A percentile compares a stretch with the other conserved stretches of the same genome.
These are phyloP conservation scores for Mus spicilegus DNA, from an alignment of 2,113 vertebrate genomes.

Conservation along the genomic window DNA sequence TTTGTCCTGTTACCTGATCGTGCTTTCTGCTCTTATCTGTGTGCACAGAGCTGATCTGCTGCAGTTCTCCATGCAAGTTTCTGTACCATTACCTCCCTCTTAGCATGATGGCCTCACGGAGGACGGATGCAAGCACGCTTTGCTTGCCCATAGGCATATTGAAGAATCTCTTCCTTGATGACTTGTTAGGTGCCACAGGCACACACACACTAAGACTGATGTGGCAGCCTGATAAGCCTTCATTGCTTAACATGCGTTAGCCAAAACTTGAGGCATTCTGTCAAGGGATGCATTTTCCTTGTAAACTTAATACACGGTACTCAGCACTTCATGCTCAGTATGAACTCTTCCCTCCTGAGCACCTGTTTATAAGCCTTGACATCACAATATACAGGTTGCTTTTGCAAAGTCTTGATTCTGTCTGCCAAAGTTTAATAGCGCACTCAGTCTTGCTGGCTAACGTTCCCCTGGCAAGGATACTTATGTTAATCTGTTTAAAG, in stretches of 20 bases:
- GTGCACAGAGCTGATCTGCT: background rate
- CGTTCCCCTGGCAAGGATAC: background rate
- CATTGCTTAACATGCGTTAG: rapidly evolving
- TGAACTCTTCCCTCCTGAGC: background rate
- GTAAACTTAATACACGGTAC: background rate
- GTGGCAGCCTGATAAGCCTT: too few species aligned
- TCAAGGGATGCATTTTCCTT: background rate
- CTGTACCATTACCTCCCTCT: background rate
- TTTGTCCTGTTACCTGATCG: background rate
- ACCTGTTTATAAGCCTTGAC: background rate
- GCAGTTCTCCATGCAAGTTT: background rate
- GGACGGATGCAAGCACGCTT: background rate
- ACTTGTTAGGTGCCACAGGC: background rate
- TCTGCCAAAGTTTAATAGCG: background rate
- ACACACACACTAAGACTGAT: too few species aligned
- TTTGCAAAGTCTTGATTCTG: background rate
- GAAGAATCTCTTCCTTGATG: background rate
- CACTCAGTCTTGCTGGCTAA: background rate
- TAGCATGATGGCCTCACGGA: background rate
- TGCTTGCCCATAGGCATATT: background rate
- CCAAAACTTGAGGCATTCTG: rapidly evolving
- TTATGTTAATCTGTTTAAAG: background rate
- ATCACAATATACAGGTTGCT: background rate
- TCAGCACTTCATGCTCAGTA: background rate
- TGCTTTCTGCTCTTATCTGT: background rate